Conservation (phyloP, 2,888 invertebrate genomes). For the Ectemnius lituratus region DNA sequence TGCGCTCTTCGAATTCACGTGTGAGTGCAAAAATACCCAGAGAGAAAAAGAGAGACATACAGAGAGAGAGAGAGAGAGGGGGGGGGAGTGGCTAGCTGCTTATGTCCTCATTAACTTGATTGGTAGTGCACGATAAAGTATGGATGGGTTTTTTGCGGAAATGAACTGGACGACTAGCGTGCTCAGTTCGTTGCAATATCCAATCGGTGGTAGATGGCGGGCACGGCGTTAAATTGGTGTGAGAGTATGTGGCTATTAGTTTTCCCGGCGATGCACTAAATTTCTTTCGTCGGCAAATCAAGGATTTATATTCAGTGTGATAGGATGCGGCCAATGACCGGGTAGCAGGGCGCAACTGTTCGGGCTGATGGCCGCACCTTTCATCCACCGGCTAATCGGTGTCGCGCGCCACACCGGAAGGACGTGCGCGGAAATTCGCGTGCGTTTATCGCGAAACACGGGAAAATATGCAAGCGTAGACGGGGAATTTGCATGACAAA, state of each 20-base stretch:
- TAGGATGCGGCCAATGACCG: background rate
- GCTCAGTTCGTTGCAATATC: too few species aligned
- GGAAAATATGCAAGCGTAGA: slow-evolving; percentile 49
- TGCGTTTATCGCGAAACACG: slow-evolving; percentile 55
- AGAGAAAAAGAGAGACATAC: too few species aligned
- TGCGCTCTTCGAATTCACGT: too few species aligned
- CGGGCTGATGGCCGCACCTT: slow-evolving; percentile 6
- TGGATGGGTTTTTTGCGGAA: background rate
- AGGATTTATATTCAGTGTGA: slow-evolving; percentile 35
- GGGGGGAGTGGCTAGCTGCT: background rate
- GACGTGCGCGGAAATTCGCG: slow-evolving; percentile 19
- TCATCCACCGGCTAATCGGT: slow-evolving; percentile 20
- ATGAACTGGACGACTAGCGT: background rate
- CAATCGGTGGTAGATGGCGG: too few species aligned
- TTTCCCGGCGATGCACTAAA: slow-evolving; percentile 18
- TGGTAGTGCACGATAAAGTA: background rate
- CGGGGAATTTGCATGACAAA: slow-evolving; percentile 63
- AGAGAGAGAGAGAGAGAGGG: too few species aligned
- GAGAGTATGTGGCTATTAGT: slow-evolving; percentile 17
- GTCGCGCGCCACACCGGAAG: slow-evolving; percentile 11
- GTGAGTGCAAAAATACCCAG: too few species aligned
- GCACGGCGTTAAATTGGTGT: slow-evolving; percentile 15
- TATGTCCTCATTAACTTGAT: background rate
- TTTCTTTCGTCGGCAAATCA: slow-evolving; percentile 26
- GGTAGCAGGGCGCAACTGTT: background rate